A percentile compares a stretch with the other conserved stretches of the same genome.
phyloP scores from a whole-genome alignment of 1,140 invertebrate species.

The Danaus melanippus region DNA sequence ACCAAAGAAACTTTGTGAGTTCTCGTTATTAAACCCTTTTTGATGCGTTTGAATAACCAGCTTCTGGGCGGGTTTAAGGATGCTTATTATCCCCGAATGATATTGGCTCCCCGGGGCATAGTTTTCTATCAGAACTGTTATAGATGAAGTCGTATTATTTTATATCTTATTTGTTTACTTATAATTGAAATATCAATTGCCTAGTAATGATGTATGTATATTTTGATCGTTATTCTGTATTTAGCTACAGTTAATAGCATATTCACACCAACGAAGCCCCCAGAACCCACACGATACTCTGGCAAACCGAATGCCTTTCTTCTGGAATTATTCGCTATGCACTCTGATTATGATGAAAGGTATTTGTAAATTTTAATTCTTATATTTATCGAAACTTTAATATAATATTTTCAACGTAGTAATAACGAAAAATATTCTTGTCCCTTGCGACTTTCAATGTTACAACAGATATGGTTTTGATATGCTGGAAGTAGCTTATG shows the following conservation, averaged over 20 bases:
- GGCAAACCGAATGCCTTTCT: constrained; percentile 75
- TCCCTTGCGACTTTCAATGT: constrained; percentile 12
- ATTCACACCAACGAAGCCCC: constrained; percentile 11
- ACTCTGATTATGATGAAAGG: constrained; percentile 75
- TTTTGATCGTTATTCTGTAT: too few species aligned
- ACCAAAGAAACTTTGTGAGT: constrained; percentile 17
- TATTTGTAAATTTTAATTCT: constrained; percentile 8
- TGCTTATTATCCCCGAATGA: too few species aligned
- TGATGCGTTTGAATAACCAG: too few species aligned
- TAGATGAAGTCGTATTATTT: neutral
- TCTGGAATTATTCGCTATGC: constrained; percentile 78
- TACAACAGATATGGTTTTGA: constrained; percentile 57
- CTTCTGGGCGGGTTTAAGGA: too few species aligned
- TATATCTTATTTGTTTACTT: too few species aligned
- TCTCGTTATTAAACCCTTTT: neutral
- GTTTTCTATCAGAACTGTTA: too few species aligned
- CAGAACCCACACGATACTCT: constrained; percentile 39
- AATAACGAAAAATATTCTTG: neutral
- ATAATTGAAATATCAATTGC: too few species aligned
- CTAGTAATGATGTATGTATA: too few species aligned
- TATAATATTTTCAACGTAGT: neutral
- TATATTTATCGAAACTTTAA: neutral
- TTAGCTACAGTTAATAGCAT: neutral
- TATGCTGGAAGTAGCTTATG: constrained; percentile 77
- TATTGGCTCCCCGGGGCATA: too few species aligned